Percentiles rank a stretch among this genome's conserved stretches.
These are phyloP conservation scores for Donacobius atricapilla DNA, from an alignment of 2,113 vertebrate genomes.

Conservation along the genomic window DNA sequence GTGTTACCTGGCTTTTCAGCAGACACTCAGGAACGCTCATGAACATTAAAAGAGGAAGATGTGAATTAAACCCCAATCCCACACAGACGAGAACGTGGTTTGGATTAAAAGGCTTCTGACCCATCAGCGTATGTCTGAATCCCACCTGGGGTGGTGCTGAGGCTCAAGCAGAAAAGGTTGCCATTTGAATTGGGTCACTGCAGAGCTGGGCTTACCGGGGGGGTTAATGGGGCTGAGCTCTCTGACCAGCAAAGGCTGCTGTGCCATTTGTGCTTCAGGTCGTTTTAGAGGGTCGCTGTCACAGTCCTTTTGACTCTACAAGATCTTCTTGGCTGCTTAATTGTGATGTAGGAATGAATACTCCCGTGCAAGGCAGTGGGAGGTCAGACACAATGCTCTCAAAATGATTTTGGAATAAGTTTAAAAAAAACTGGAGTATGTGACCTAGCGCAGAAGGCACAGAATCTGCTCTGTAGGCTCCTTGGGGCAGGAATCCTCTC, in stretches of 20 bases:
- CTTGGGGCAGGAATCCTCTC: background rate
- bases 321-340: background rate
- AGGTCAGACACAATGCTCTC: background rate
- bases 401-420: background rate
- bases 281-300: background rate
- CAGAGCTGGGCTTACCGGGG: background rate
- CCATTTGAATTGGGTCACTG: background rate
- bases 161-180: background rate
- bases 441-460: background rate
- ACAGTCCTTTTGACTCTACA: background rate
- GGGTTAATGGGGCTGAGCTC: background rate
- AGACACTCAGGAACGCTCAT: too few relatives aligned
- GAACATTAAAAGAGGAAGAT: background rate
- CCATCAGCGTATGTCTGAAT: background rate
- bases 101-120: background rate
- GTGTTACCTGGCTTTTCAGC: background rate
- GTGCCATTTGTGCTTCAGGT: background rate
- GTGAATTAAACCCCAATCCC: background rate
- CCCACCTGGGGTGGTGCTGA: background rate
- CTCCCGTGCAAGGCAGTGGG: background rate
- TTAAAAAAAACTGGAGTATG: background rate
- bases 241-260: background rate
- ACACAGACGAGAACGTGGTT: background rate
- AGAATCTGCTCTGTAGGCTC: background rate
- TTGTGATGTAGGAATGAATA: background rate